Base-by-base conservation (phyloP, 2,888 invertebrate genomes). In the Desoria tigrina region DNA sequence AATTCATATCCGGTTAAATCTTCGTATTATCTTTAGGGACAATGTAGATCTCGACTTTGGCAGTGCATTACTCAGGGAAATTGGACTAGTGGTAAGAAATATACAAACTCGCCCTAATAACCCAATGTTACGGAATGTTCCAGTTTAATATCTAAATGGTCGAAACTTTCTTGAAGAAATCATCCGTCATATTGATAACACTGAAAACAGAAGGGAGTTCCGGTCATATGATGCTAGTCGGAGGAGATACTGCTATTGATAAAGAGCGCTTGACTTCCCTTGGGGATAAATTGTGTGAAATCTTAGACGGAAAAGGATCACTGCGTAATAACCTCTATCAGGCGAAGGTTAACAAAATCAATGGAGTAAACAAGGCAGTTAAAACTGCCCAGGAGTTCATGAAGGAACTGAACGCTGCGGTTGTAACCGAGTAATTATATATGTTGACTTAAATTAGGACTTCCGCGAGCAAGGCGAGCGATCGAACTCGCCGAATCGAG, bases 31-130 rank as follows among this genome's bases (percentile, higher is more conserved):
- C 65, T 60, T 77, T 82, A 58, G 88, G 71, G 88, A 87, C 75
- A 91, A 90, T 77, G 90, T 88, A 0, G 91, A 90, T 73, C 84
- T 86, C 6, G 90, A 91, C 77, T 92, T 90, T 77, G 87, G 90
- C 78, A 85, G 86, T 70, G 83, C 83, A 24, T 83, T 92, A 65
- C 82, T 89, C 18, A 86, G 86, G 72, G 87, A 86, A 70, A 78
- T 89, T 58, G 86, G 85, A 49, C 82, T 79, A 68, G 76, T 79
- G 74, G 82, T 82, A 78, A 77, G 75, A n/a, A 39, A n/a, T n/a
- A n/a, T n/a, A n/a, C 7, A 54, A 49, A 49, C 18, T 49, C 14
- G 6, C 18, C n/a, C n/a, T n/a, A n/a, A n/a, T n/a, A n/a, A n/a
- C n/a, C n/a, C n/a, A n/a, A n/a, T n/a, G n/a, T n/a, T n/a, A n/a